These are phyloP conservation scores for Muscicapa comitata DNA, from an alignment of 2,797 vertebrate species.

Conservation along the genomic window DNA sequence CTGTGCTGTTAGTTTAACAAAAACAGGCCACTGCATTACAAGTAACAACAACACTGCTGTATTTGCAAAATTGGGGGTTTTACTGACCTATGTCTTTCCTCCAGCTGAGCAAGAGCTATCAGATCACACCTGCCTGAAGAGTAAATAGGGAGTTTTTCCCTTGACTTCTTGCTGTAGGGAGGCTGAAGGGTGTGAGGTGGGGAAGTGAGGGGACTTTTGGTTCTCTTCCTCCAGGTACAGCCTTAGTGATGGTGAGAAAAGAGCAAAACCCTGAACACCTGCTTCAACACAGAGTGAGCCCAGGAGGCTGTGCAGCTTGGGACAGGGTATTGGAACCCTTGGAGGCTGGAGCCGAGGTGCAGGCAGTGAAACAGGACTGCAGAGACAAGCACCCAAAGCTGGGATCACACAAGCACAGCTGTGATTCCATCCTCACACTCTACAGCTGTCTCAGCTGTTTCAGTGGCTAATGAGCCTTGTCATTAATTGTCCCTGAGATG, in stretches of 20 bases:
- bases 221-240: not conserved
- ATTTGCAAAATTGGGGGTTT: not conserved
- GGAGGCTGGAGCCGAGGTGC: not conserved
- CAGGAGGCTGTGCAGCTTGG: not conserved
- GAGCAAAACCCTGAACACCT: not conserved
- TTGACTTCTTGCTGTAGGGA: not conserved
- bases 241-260: not conserved
- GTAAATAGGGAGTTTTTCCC: not conserved
- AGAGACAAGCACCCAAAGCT: not conserved
- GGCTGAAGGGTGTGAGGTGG: not conserved
- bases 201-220: not conserved
- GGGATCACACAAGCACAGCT: not conserved
- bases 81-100: not conserved
- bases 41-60: not conserved
- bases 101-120: not conserved
- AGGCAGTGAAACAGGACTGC: not conserved
- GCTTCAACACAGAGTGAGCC: not conserved
- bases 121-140: not conserved
- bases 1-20: not conserved
- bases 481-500: not conserved
- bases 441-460: not conserved
- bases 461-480: not conserved
- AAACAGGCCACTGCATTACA: not conserved
- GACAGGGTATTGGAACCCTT: fast-evolving
- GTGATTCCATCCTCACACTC: not conserved